Conservation (phyloP, 1,140 invertebrate genomes). For the Nomia melanderi region DNA sequence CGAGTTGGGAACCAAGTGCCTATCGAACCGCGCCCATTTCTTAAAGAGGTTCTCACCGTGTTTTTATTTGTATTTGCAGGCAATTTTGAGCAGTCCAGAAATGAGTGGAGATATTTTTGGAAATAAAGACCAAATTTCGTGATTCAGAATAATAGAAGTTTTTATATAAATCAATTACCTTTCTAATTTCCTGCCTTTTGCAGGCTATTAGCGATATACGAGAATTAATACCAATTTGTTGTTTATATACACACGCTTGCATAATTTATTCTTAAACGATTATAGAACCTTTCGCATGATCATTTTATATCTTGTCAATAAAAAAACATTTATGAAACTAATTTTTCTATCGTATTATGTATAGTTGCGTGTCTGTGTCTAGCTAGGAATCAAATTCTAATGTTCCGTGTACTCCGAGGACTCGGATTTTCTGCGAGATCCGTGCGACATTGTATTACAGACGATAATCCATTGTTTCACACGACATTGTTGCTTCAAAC, state of each 20-base stretch:
- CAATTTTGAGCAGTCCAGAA: conserved; percentile 77
- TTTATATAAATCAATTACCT: conserved; percentile 70
- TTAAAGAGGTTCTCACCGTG: conserved; percentile 67
- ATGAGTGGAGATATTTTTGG: conserved; percentile 79
- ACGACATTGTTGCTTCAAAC: conserved; percentile 20
- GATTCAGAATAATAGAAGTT: conserved; percentile 74
- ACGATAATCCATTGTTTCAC: conserved; percentile 23
- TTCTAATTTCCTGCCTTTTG: conserved; percentile 63
- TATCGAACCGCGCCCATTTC: conserved; percentile 60
- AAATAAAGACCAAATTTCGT: conserved; percentile 83
- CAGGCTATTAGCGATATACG: conserved; percentile 49
- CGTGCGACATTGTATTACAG: conserved; percentile 33
- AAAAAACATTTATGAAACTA: conserved; percentile 59
- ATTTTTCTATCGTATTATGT: conserved; percentile 36
- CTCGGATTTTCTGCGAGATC: conserved; percentile 46
- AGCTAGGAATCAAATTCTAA: conserved; percentile 41
- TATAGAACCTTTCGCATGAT: conserved; percentile 54
- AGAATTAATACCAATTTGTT: conserved; percentile 46
- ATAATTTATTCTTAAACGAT: conserved; percentile 57
- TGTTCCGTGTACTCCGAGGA: conserved; percentile 45
- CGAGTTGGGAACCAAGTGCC: conserved; percentile 56
- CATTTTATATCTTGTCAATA: conserved; percentile 70
- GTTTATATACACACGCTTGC: conserved; percentile 61
- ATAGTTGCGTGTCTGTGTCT: conserved; percentile 43
- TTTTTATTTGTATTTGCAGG: conserved; percentile 82